Conservation (phyloP, 2,113 vertebrate species). For the Jacana jacana region DNA sequence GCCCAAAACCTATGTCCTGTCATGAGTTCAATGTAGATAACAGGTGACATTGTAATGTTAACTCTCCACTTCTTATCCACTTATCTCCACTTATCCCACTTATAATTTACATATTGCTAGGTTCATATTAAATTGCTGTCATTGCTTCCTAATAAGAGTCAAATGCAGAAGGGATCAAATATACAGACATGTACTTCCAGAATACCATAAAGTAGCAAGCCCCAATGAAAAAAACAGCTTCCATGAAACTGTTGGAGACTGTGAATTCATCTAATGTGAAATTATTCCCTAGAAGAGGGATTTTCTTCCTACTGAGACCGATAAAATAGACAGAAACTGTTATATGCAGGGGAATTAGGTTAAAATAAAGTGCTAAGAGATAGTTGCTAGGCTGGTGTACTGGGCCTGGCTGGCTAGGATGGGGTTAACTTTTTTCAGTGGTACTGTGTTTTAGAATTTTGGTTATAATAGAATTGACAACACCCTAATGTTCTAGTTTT, state of each 20-base stretch:
- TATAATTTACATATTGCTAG: no score
- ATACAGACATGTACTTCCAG: neutral
- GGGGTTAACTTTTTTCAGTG: no score
- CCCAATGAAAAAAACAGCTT: neutral
- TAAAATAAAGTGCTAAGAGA: neutral
- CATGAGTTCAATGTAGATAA: neutral
- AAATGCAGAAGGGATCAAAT: neutral
- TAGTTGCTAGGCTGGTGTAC: neutral
- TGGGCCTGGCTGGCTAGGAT: neutral
- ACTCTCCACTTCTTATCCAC: neutral
- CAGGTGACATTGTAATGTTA: neutral
- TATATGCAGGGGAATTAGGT: neutral
- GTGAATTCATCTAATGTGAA: neutral
- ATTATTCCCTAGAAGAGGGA: neutral
- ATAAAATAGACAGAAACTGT: neutral
- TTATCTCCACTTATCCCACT: no score
- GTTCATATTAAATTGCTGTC: neutral
- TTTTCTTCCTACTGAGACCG: neutral
- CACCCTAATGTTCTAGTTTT: neutral
- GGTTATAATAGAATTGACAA: neutral
- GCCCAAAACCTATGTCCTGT: neutral
- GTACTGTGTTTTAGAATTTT: no score
- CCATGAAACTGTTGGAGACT: neutral
- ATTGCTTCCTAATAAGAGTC: neutral
- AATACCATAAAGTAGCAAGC: neutral